Evolutionary conservation across 2,797 vertebrate genomes (phyloP), one percentile per base, ranked within the genome.

Genomic region (Hyperoplus immaculatus): DNA sequence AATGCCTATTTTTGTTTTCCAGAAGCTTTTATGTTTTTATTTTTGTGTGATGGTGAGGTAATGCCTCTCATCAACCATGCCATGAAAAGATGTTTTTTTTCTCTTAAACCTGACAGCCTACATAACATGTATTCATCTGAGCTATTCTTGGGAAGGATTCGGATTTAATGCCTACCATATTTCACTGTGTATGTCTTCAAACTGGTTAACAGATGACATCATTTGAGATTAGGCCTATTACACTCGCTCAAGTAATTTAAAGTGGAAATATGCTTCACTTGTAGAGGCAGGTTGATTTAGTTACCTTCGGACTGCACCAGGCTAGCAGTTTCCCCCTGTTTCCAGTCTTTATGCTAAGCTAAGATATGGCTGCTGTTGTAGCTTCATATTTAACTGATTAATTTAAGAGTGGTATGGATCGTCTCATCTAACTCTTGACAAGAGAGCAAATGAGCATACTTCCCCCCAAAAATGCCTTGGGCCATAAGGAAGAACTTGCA

Each of bases 41-140:
- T 67, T 69, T 62, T 75, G 61, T 43, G 36, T 42, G 51, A 58
- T 38, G 38, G 73, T 69, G 15, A 77, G 68, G 55, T 53, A 43
- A 53, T 4, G 5, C 63, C 43, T 75, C 45, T 78, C 71, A 15
- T 69, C 65, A 62, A 15, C 36, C 12, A 0, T 41, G 45, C 50
- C 61, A 69, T 74, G 69, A 83, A 77, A 79, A 75, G 60, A 84
- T 61, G 43, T 61, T 80, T 78, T 54, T 56, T 73, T 3, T 29
- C 29, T 29, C 29, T 29, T 63, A 74, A 81, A 73, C 21, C 78
- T 73, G 81, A 70, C 65, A 77, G 18, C 64, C 75, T 79, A 85
- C 67, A 80, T 78, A 85, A 73, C 4, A 55, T 54, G 65, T 68
- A 58, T 83, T 85, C 60, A 74, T 69, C 51, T 49, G 16, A 0